These are phyloP conservation scores for Arvicanthis niloticus DNA, from an alignment of 2,113 vertebrate species.

Conservation along the genomic window DNA sequence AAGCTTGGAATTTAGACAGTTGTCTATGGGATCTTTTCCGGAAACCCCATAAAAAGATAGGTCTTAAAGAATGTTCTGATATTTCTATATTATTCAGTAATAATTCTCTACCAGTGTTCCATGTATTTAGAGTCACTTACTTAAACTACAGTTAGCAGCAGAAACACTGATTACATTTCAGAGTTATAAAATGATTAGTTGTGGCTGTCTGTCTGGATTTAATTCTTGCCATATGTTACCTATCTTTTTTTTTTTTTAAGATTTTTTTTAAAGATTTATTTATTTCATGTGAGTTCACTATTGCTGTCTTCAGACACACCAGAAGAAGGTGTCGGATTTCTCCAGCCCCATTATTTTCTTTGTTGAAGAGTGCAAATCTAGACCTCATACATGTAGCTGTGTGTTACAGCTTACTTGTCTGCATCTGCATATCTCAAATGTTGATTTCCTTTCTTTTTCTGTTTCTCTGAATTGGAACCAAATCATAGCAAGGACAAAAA, in stretches of 20 bases:
- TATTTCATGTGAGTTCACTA: too few species aligned
- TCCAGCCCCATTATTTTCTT: background rate
- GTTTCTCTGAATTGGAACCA: conserved; percentile 51
- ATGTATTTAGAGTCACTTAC: background rate
- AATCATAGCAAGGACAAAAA: background rate
- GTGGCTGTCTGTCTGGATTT: background rate
- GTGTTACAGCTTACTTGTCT: conserved; percentile 20
- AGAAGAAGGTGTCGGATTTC: too few species aligned
- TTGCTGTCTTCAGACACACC: too few species aligned
- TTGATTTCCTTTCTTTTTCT: background rate
- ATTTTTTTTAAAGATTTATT: background rate
- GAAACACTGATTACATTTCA: background rate
- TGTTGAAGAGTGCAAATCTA: conserved; percentile 33
- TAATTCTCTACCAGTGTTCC: background rate
- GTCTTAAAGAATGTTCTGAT: background rate
- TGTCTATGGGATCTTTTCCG: conserved; percentile 32
- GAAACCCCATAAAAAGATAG: background rate
- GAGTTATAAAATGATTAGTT: background rate
- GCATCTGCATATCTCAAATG: conserved; percentile 9
- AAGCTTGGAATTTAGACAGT: background rate
- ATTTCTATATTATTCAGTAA: background rate
- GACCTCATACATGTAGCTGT: background rate
- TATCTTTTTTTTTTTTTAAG: conserved; percentile 37
- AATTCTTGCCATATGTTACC: background rate
- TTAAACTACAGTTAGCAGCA: background rate